Conservation (phyloP, 2,797 vertebrate species). For the Sciaenops ocellatus region DNA sequence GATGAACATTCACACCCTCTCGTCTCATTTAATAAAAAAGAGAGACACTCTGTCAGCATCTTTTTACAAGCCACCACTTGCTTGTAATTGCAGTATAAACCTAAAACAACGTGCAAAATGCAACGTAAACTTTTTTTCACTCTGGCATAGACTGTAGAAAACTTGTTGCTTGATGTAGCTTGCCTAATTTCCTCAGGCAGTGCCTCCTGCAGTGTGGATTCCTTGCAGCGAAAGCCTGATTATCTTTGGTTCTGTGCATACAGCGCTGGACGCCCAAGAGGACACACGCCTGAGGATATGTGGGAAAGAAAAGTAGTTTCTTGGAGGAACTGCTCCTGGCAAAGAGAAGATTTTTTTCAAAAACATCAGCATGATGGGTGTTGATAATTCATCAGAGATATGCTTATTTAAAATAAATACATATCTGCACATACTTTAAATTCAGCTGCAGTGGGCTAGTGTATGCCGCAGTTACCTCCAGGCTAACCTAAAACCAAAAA, state of each 20-base stretch:
- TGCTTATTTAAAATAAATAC: not conserved
- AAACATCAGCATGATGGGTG: slow-evolving; percentile 15
- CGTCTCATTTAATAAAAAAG: not conserved
- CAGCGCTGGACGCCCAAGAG: slow-evolving; percentile 2
- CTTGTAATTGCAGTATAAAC: not conserved
- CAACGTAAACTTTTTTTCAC: not conserved
- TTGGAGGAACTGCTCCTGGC: slow-evolving; percentile 27
- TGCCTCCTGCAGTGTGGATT: slow-evolving; percentile 9
- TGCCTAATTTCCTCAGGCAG: slow-evolving; percentile 22
- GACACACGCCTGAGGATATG: slow-evolving; percentile 23
- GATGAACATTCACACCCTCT: not conserved
- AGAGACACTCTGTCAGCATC: not conserved
- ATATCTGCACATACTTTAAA: not conserved
- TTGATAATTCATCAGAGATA: slow-evolving; percentile 23
- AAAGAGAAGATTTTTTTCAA: slow-evolving; percentile 1
- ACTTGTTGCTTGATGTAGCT: slow-evolving; percentile 2
- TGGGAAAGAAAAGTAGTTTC: not conserved
- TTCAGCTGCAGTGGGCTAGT: too few relatives aligned
- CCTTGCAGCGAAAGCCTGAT: slow-evolving; percentile 22
- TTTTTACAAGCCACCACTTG: not conserved
- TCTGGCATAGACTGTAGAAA: not conserved
- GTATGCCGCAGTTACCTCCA: not conserved
- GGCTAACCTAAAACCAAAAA: not conserved
- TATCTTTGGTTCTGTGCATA: slow-evolving; percentile 23
- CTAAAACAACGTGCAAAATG: not conserved